Evolutionary conservation across 2,888 invertebrate species (phyloP), one percentile per base, ranked within the genome.

Genomic region (Patella ulyssiponensis): DNA sequence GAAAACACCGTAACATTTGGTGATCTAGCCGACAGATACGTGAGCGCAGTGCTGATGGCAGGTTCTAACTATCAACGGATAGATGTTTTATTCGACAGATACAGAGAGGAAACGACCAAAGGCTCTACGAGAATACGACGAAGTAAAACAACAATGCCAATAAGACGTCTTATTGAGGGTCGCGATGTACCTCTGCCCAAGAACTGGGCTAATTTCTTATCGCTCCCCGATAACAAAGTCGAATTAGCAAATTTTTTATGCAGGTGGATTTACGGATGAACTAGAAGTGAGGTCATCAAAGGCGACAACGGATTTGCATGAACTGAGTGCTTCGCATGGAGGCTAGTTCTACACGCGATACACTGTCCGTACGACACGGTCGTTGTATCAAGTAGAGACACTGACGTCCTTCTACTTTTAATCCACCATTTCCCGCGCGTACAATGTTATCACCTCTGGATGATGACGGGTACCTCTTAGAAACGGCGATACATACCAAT

Each of bases 241-340:
- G 56, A 56, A 15, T n/a, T 56, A 17, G 56, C 56, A 5, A 15
- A n/a, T 17, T 56, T 56, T 7, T 56, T 56, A n/a, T 58, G 58
- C 58, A 58, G 58, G 58, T n/a, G 58, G 58, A 58, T 58, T 58
- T 17, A 15, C n/a, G 58, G 17, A 58, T n/a, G 58, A 58, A n/a
- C 15, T n/a, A n/a, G 17, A 58, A 58, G 58, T 58, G 15, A 0
- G 17, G 17, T 58, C 17, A n/a, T n/a, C 15, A n/a, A 58, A 58
- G 15, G 5, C 58, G 7, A n/a, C 15, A n/a, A n/a, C n/a, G 0
- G 7, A 58, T n/a, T n/a, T n/a, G 58, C 15, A 56, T 17, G 3
- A 17, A 56, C 56, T 56, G n/a, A n/a, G n/a, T 15, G n/a, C 17
- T 58, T 58, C 17, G 15, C 58, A 56, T 0, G 17, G 27, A 27